Evolutionary conservation across 2,797 vertebrate genomes (phyloP), one percentile per base, ranked within the genome.

Genomic region (Geotrypetes seraphini): DNA sequence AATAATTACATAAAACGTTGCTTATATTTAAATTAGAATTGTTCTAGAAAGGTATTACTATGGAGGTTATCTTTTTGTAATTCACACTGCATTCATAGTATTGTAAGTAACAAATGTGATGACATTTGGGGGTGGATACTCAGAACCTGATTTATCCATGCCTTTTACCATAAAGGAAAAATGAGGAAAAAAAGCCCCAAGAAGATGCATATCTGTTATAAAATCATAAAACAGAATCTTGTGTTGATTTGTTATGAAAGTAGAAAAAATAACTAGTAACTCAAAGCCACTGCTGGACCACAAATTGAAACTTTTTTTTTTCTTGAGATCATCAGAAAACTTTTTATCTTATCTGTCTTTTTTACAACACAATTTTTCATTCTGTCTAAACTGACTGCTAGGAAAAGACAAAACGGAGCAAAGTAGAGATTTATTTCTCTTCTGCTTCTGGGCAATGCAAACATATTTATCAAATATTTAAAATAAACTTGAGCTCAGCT

Each of bases 81-180:
- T 37, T 67, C 36, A 40, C 35, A 53, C 39, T 63, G 60, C 63
- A 56, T 58, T 63, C 53, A 50, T 59, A 60, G 55, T 69, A 53
- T n/a, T n/a, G n/a, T n/a, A n/a, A n/a, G n/a, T n/a, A n/a, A n/a
- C n/a, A n/a, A n/a, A n/a, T n/a, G n/a, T n/a, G n/a, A n/a, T n/a
- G n/a, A n/a, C n/a, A n/a, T n/a, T n/a, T n/a, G n/a, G n/a, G n/a
- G n/a, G n/a, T n/a, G n/a, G n/a, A n/a, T n/a, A n/a, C n/a, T n/a
- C n/a, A n/a, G n/a, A n/a, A n/a, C n/a, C n/a, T n/a, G n/a, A n/a
- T n/a, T n/a, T n/a, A n/a, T n/a, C n/a, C n/a, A n/a, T n/a, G n/a
- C n/a, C n/a, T n/a, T n/a, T n/a, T n/a, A n/a, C n/a, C n/a, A n/a
- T n/a, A n/a, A n/a, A n/a, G n/a, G n/a, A n/a, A n/a, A n/a, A n/a